A percentile compares a stretch with the other conserved stretches of the same genome.
Evolutionary conservation across 2,113 vertebrate species (phyloP).

Genomic region (Boulengeromyrus knoepffleri): DNA sequence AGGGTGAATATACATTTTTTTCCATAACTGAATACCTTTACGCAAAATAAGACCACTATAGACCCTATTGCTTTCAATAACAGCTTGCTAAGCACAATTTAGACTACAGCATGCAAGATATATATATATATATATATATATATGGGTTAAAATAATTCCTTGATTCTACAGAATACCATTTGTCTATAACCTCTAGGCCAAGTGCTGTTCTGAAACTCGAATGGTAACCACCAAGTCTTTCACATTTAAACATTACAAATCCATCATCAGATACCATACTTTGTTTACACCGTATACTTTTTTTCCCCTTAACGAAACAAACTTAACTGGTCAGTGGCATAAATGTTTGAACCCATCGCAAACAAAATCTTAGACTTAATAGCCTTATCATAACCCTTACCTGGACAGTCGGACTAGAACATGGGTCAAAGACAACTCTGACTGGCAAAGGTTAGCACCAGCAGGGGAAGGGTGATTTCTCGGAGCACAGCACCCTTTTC

Average conservation of each 20-base stretch:
- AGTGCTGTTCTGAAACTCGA: not conserved
- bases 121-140: not conserved
- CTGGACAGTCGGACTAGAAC: not conserved
- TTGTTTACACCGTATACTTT: not conserved
- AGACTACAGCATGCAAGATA: constrained; percentile 26
- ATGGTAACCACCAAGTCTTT: not conserved
- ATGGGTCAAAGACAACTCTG: not conserved
- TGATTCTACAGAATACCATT: not conserved
- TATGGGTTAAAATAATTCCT: not conserved
- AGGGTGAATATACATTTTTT: constrained; percentile 22
- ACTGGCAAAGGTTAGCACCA: not conserved
- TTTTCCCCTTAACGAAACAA: not conserved
- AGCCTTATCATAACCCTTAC: not conserved
- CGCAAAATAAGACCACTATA: constrained; percentile 6
- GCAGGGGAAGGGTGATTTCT: not conserved
- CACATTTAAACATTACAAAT: not conserved
- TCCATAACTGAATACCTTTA: constrained; percentile 11
- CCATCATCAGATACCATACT: not conserved
- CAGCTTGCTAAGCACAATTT: constrained; percentile 6
- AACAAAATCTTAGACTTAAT: not conserved
- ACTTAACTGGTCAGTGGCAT: not conserved
- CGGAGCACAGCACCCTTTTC: not conserved
- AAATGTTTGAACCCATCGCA: not conserved
- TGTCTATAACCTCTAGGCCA: not conserved
- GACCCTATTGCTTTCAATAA: constrained; percentile 37